Evolutionary conservation across 2,113 vertebrate genomes (phyloP).

Genomic region (Aphelocoma coerulescens): DNA sequence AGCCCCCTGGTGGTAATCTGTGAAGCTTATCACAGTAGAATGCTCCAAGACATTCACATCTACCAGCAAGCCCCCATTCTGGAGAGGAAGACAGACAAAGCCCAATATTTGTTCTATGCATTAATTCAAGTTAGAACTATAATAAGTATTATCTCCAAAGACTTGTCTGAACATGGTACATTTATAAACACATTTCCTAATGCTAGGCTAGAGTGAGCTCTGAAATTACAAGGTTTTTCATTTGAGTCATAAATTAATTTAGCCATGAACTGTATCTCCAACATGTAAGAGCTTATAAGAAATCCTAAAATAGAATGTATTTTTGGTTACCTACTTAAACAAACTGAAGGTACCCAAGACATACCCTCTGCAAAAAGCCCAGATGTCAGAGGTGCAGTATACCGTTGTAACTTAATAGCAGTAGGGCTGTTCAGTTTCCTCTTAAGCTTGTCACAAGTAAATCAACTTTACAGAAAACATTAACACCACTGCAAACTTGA

Average conservation of each 20-base stretch:
- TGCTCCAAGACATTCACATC: constrained; percentile 87
- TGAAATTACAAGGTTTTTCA: neutral
- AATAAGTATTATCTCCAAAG: neutral
- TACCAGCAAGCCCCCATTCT: constrained; percentile 88
- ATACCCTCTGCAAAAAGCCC: neutral
- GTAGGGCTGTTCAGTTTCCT: neutral
- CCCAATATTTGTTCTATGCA: neutral
- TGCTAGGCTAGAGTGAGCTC: neutral
- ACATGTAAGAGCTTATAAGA: neutral
- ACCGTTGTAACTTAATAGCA: neutral
- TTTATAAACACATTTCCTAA: neutral
- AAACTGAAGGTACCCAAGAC: neutral
- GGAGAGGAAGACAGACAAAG: neutral
- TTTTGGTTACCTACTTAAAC: neutral
- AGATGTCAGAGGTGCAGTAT: neutral
- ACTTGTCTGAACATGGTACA: neutral
- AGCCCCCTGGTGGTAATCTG: constrained; percentile 88
- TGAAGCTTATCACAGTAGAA: constrained; percentile 86
- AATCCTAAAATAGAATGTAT: neutral
- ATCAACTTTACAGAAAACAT: neutral
- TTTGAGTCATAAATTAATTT: neutral
- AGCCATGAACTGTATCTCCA: neutral
- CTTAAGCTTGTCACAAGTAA: neutral
- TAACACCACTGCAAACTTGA: neutral
- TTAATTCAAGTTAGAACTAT: neutral